Base-by-base conservation (phyloP, 2,797 vertebrate genomes). In the Sciaenops ocellatus region DNA sequence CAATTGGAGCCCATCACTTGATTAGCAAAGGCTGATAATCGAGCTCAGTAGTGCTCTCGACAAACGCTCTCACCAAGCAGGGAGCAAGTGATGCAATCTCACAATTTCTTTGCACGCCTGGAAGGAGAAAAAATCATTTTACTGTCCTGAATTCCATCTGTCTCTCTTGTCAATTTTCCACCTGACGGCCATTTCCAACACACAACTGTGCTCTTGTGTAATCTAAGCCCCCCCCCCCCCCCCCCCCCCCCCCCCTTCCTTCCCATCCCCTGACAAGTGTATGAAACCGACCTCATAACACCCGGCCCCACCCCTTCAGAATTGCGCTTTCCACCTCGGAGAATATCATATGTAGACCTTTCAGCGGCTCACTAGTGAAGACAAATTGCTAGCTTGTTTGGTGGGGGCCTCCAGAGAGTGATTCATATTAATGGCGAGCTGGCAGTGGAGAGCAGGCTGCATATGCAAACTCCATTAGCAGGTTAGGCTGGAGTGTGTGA, bases 401-500 rank as follows among this genome's bases (percentile, higher is more conserved):
- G 84, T 9, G 48, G 81, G 72, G 86, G 90, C 75, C 89, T 91
- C 94, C 86, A 83, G 91, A 94, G 94, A 94, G 92, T 92, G 92
- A 94, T 94, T 95, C 94, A 91, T 94, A 95, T 95, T 95, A 95
- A 95, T 95, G 94, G 92, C 83, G 91, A 79, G 93, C 92, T 93
- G 93, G 90, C 89, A 89, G 92, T 90, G 77, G 83, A 87, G 90
- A 93, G 86, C 79, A 38, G 82, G 85, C 87, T 92, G 93, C 93
- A 94, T 95, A 94, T 94, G 93, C 93, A 95, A 94, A 95, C 92
- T 94, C 95, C 92, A 95, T 96, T 95, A 96, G 87, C 85, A 89
- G 93, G 95, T 94, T 93, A 93, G 94, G 90, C 90, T 90, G 89
- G 88, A 86, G 91, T 85, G 91, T 89, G 86, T 84, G 91, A 92